Evolutionary conservation across 2,113 vertebrate species (phyloP), one percentile per base, ranked within the genome.

Genomic region (Cyprinodon brontotheroides): DNA sequence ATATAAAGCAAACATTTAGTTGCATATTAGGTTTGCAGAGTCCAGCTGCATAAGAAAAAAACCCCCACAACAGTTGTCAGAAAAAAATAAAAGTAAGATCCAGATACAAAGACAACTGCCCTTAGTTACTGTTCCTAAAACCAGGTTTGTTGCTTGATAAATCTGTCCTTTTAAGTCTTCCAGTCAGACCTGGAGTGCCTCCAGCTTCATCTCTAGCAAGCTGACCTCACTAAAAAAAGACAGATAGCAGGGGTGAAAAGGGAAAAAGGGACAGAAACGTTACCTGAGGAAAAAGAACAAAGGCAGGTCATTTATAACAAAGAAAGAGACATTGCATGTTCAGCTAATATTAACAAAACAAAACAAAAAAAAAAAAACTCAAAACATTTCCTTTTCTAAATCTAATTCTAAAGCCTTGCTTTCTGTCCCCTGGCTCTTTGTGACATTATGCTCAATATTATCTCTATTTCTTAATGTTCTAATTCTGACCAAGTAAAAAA

Each of bases 121-220:
- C 40, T 13, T 2, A 66, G 82, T 76, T 70, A 75, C 95, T 92
- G 92, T 78, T 84, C 92, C 64, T 76, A 96, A 88, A 89, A 94
- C 75, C 68, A 93, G 89, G 41, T 79, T 77, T 60, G 90, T 59
- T 29, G 84, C 77, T 75, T 86, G 74, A 0, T 0, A 20, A 81
- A 96, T 87, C 72, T 41, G 84, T 20, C 75, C 74, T 87, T 89
- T 93, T 71, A 95, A 89, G 68, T 93, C 91, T 63, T 61, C 88
- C 68, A 20, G 92, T 88, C 86, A 94, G 4, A 67, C 77, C 78
- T 85, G 89, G 65, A 85, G 13, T 5, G 29, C 64, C 57, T 92
- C 79, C 1, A 93, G 93, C 71, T 92, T 95, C 81, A 83, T 90
- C 90, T 93, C 90, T 57, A 95, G 83, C 71, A 36, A 72, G 65